These are phyloP conservation scores for Panagrolaimus sp. DNA, from an alignment of 1,140 invertebrate species.

Conservation along the genomic window DNA sequence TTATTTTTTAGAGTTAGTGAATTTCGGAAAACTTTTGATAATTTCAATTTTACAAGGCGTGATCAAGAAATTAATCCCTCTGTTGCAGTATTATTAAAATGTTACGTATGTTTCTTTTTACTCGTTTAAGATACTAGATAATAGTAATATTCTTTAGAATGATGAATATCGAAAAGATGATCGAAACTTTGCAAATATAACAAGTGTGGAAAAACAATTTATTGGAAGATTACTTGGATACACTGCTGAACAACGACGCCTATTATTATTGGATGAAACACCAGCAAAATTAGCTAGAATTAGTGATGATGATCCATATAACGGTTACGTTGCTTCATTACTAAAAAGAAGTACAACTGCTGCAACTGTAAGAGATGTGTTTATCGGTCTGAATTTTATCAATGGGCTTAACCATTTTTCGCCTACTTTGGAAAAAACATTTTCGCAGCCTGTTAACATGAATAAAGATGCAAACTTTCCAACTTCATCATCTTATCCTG, in stretches of 20 bases:
- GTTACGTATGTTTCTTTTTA: background rate
- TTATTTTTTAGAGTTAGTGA: background rate
- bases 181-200: background rate
- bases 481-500: too few relatives aligned
- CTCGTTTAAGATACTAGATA: background rate
- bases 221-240: background rate
- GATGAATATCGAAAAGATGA: background rate
- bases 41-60: background rate
- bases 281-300: background rate
- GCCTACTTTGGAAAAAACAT: too few relatives aligned
- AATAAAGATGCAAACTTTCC: too few relatives aligned
- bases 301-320: background rate
- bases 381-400: too few relatives aligned
- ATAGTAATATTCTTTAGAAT: background rate
- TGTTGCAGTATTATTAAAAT: background rate
- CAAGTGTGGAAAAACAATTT: background rate
- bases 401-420: too few relatives aligned
- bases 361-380: too few relatives aligned
- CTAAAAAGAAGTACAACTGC: background rate
- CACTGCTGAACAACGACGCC: background rate
- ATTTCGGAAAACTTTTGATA: background rate
- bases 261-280: background rate
- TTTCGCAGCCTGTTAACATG: too few relatives aligned
- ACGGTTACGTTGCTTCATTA: background rate
- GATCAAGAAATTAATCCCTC: background rate